These are phyloP conservation scores for Brachionus sp. DNA, from an alignment of 1,140 invertebrate genomes.

Conservation along the genomic window DNA sequence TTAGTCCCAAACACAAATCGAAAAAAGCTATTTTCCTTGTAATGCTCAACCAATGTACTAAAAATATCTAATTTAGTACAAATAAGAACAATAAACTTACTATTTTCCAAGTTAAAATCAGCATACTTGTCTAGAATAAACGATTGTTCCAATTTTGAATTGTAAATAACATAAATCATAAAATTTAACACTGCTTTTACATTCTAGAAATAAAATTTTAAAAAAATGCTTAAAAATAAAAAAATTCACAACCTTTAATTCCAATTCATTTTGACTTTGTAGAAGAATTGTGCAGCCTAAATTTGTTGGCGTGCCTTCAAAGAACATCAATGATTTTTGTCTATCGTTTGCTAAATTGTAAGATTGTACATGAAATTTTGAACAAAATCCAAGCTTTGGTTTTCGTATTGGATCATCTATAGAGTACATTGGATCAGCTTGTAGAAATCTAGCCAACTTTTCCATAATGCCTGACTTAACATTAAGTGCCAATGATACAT, in stretches of 20 bases:
- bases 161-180: slow-evolving; percentile 81
- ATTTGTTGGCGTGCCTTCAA: slow-evolving; percentile 81
- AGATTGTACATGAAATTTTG: slow-evolving; percentile 75
- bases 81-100: slow-evolving; percentile 55
- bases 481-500: slow-evolving; percentile 80
- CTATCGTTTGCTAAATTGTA: slow-evolving; percentile 52
- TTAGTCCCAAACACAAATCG: too few species aligned
- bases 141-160: slow-evolving; percentile 82
- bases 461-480: slow-evolving; percentile 80
- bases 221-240: too few species aligned
- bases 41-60: too few species aligned
- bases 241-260: slow-evolving; percentile 64
- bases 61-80: too few species aligned
- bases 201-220: not conserved
- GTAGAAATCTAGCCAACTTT: slow-evolving; percentile 74
- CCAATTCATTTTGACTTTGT: slow-evolving; percentile 70
- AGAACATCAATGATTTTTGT: slow-evolving; percentile 82
- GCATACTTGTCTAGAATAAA: slow-evolving; percentile 81
- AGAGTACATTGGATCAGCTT: slow-evolving; percentile 80
- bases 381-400: slow-evolving; percentile 79
- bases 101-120: slow-evolving; percentile 79
- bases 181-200: slow-evolving; percentile 69
- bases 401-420: slow-evolving; percentile 80
- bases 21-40: too few species aligned
- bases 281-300: slow-evolving; percentile 84